Evolutionary conservation across 2,888 invertebrate genomes (phyloP), one percentile per base, ranked within the genome.

Genomic region (Cheilosia vernalis): DNA sequence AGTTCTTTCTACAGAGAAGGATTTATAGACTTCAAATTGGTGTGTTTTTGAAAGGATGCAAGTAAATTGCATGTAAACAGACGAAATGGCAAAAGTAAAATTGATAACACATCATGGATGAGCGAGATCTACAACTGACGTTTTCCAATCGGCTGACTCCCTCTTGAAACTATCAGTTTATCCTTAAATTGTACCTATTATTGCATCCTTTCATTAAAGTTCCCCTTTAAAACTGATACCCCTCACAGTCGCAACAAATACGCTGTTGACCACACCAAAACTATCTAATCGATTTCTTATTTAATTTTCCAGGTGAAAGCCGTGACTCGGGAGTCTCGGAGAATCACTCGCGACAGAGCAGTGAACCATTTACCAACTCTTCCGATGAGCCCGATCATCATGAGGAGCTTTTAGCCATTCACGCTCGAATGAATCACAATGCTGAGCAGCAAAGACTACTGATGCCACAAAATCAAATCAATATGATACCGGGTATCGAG

Each of bases 261-360:
- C 13, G 37, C 4, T 3, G 13, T 2, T 37, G 13, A 3, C 10
- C 3, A 37, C 37, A 37, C 3, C n/a, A 15, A n/a, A 6, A n/a
- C n/a, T 0, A 42, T 6, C n/a, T 44, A 7, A 44, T 19, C 9
- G 1, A 1, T 37, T 13, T 37, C 24, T 60, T 19, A 1, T 40
- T 19, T 30, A 13, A 10, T 37, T 19, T 93, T 89, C 87, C 92
- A 90, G 93, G 94, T 67, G 95, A 95, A 88, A 95, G 95, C 88
- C 94, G 96, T 72, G 96, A 96, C 91, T 96, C 96, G 0, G 96
- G 96, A 0, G 95, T 97, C 1, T 94, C 94, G 0, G 94, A 94
- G 88, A 94, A 95, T 88, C 96, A 96, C 89, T 96, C 96, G 89
- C 94, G 96, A 88, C 96, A 96, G 90, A 96, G 96, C 89, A 96